Evolutionary conservation across 2,797 vertebrate species (phyloP), one percentile per base, ranked within the genome.

Genomic region (Macroramphosus scolopax): DNA sequence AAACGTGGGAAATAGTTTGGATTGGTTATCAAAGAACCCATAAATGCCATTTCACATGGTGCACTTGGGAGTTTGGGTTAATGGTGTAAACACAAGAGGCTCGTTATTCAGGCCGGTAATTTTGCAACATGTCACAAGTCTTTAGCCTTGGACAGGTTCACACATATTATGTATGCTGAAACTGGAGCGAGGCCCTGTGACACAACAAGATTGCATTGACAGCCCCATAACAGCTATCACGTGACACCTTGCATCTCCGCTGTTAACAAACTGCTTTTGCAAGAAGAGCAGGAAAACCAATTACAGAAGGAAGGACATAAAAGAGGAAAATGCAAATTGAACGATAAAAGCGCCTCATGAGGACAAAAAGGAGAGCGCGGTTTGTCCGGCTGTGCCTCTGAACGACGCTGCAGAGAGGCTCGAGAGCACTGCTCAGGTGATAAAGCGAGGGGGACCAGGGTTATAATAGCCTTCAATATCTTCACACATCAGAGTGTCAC

Each of bases 401-500:
- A 57, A 72, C 66, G 40, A 59, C 14, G 69, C 66, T 51, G 69
- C 54, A 51, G 54, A 68, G 66, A 62, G 50, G 56, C 65, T 52
- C 13, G 36, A 50, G 66, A 66, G 66, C 75, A 72, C 51, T 77
- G 72, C 71, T 62, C 65, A 76, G 76, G 85, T 78, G 83, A 83
- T 83, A 81, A 86, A 88, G 86, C 75, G 78, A 84, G 82, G 66
- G 66, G 56, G 58, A 75, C 67, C 78, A 53, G 41, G 63, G 76
- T 82, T 80, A 72, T 85, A 87, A 86, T 75, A 84, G 75, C 49
- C 68, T 40, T 63, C 66, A 59, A 70, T 71, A 78, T 78, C 69
- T 87, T 83, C 82, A 85, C 84, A 88, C 82, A 79, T 88, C 83
- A 77, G 72, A 62, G 76, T 39, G 9, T 74, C 73, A 73, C 81